Percentiles rank a stretch among this genome's conserved stretches.
Evolutionary conservation across 1,140 invertebrate genomes (phyloP).

Genomic region (Marisa cornuarietis): DNA sequence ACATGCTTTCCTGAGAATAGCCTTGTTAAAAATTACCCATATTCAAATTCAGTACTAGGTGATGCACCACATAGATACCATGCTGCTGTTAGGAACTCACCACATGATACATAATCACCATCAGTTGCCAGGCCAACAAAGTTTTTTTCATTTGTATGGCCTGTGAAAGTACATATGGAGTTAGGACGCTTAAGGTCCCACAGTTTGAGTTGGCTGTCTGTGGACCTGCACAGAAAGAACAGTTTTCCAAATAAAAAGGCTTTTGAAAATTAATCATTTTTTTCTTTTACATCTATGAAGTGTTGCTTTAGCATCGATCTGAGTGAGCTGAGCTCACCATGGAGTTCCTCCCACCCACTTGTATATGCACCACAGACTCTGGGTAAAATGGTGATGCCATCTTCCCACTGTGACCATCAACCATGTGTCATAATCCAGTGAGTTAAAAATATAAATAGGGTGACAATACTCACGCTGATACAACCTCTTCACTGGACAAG

Average conservation of each 20-base stretch:
- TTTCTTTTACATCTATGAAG: too few species aligned
- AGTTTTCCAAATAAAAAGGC: not conserved
- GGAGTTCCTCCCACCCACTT: too few species aligned
- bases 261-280: not conserved
- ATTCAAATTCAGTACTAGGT: too few species aligned
- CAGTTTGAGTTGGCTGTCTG: constrained; percentile 92
- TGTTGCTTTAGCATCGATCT: too few species aligned
- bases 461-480: constrained; percentile 77
- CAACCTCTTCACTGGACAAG: constrained; percentile 86
- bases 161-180: constrained; percentile 86
- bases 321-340: too few species aligned
- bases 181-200: constrained; percentile 87
- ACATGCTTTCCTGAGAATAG: not conserved
- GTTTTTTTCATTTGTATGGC: constrained; percentile 96
- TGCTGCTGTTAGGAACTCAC: constrained; percentile 65
- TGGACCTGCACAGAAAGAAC: constrained; percentile 72
- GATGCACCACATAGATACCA: too few species aligned
- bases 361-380: too few species aligned
- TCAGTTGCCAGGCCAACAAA: constrained; percentile 97
- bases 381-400: not conserved
- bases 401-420: not conserved
- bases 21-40: not conserved
- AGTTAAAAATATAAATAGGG: not conserved
- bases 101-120: constrained; percentile 93
- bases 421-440: not conserved